Base-by-base conservation (phyloP, 2,113 vertebrate species). In the Zeus faber region DNA sequence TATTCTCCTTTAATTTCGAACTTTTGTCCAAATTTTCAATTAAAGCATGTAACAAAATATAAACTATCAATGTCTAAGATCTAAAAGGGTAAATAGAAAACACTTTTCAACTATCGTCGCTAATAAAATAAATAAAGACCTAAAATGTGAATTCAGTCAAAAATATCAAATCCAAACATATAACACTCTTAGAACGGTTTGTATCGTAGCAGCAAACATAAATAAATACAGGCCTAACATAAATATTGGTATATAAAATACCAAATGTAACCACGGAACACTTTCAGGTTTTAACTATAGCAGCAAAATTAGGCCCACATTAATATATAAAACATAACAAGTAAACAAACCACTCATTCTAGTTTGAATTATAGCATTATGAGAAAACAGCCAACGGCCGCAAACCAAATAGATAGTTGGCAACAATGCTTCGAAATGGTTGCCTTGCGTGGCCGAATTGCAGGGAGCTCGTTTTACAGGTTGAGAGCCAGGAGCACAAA, bases 401-500 rank as follows among this genome's bases (percentile, higher is more conserved):
- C 16, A 18, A 43, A 2, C 35, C 14, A 16, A 16, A 8, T 39
- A 11, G 35, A 39, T 1, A 39, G 14, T 39, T 39, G 13, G 13
- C 37, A 39, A 39, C 37, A 39, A 39, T 39, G 11, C 14, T 16
- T 39, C 31, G 13, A 35, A 39, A 39, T 39, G 37, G 14, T 39
- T 39, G 11, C 13, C 37, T n/a, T 39, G 37, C 16, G 13, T 39
- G 6, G n/a, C 37, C 14, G n/a, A 40, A 40, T 13, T 17, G 5
- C n/a, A 3, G 9, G 2, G 3, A 40, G 37, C 17, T 40, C 3
- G 14, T 16, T 44, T 20, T 44, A 44, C 17, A 56, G 27, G 16
- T 56, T 56, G 11, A 18, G 37, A 27, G 55, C 44, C 43, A 58
- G 55, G 24, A 58, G 47, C 9, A 37, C 18, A n/a, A 58, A 20